Evolutionary conservation across 2,797 vertebrate species (phyloP).

Genomic region (Sebastes oblongus): DNA sequence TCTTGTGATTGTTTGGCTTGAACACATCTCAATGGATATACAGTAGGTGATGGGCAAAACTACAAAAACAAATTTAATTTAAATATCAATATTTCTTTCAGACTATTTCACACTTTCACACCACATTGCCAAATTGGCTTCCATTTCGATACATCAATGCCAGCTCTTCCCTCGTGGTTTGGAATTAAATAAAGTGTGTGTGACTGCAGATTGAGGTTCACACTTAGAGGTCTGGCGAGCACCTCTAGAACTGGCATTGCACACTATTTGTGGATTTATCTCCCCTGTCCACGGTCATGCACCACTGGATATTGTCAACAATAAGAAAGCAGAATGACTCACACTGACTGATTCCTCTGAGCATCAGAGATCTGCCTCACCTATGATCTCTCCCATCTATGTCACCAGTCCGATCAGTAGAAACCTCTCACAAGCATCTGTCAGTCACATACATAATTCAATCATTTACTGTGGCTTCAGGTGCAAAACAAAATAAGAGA

Average conservation of each 20-base stretch:
- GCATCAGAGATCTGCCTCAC: background rate
- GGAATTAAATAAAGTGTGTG: background rate
- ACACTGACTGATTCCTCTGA: constrained; percentile 25
- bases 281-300: constrained; percentile 9
- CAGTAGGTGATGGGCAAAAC: background rate
- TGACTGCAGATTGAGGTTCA: background rate
- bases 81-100: background rate
- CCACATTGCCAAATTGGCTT: background rate
- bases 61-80: background rate
- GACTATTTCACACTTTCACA: background rate
- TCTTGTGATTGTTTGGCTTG: background rate
- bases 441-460: constrained; percentile 23
- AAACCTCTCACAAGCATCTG: constrained; percentile 38
- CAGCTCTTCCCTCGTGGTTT: background rate
- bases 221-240: constrained; percentile 9
- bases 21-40: background rate
- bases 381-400: constrained; percentile 26
- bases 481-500: constrained; percentile 32
- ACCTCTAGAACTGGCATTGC: background rate
- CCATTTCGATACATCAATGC: background rate
- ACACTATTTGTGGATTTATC: constrained; percentile 24
- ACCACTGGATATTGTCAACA: constrained; percentile 27
- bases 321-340: constrained; percentile 24
- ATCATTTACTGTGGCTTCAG: constrained; percentile 35
- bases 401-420: constrained; percentile 25